phyloP scores from a whole-genome alignment of 2,797 vertebrate species.

The Gymnoscopelus braueri region DNA sequence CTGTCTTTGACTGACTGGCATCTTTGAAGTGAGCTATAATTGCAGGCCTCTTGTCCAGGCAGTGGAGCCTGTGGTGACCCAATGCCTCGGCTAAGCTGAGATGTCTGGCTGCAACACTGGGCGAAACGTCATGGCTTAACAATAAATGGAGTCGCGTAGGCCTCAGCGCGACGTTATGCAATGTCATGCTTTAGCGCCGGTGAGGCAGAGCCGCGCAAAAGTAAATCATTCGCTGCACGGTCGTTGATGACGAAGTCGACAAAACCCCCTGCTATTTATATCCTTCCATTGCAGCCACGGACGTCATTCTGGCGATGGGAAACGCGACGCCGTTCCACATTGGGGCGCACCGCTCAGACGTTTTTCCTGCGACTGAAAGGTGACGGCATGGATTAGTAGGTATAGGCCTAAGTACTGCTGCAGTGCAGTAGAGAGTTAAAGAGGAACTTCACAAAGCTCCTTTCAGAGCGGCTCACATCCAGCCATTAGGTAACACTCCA shows the following conservation, averaged over 20 bases:
- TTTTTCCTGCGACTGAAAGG: conserved; percentile 22
- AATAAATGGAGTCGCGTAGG: conserved; percentile 66
- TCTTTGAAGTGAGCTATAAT: conserved; percentile 83
- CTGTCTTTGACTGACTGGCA: conserved; percentile 79
- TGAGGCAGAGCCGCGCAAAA: conserved; percentile 37
- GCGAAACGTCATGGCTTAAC: conserved; percentile 68
- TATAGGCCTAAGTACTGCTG: conserved; percentile 2
- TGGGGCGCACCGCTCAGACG: conserved; percentile 21
- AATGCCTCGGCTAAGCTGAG: conserved; percentile 59
- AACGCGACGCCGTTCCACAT: conserved; percentile 7
- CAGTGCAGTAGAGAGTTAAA: conserved; percentile 23
- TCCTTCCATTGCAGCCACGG: background rate
- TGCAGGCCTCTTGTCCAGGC: conserved; percentile 76
- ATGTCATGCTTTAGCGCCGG: conserved; percentile 44
- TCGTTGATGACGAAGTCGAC: conserved; percentile 8
- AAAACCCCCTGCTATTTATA: conserved; percentile 13
- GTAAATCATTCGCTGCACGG: conserved; percentile 34
- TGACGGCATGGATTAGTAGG: conserved; percentile 42
- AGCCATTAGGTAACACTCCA: conserved; percentile 63
- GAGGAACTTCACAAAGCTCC: conserved; percentile 69
- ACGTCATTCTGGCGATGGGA: conserved; percentile 12
- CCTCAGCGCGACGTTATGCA: conserved; percentile 36
- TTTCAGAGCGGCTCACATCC: conserved; percentile 56
- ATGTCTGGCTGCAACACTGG: conserved; percentile 67
- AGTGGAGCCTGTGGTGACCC: conserved; percentile 76